Evolutionary conservation across 2,113 vertebrate species (phyloP), one percentile per base, ranked within the genome.

Genomic region (Syngnathus scovelli): DNA sequence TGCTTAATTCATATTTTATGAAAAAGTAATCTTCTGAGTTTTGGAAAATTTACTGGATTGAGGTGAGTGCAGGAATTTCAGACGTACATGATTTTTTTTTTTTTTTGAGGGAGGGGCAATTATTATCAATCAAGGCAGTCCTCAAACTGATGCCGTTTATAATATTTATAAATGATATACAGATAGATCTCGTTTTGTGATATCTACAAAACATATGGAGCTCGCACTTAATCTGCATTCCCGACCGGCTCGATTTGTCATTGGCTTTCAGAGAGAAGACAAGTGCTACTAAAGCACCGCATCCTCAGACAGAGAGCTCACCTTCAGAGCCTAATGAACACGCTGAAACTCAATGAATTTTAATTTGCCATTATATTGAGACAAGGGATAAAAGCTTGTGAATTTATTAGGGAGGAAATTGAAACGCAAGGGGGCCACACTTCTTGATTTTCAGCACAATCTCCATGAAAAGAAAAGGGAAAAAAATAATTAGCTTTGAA

Each of bases 281-380:
- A 72, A 80, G 85, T 67, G 66, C 69, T 66, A 81, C 73, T 76
- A 69, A 79, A 87, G 74, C 72, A 67, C 58, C 69, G 64, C 72
- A 76, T 77, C 75, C 84, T 78, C 80, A 80, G 61, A 64, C 74
- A 74, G 69, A 75, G 77, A 77, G 82, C 83, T 84, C 78, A 78
- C 78, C 83, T 87, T 82, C 78, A 84, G 78, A 87, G 74, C 64
- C 78, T 89, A 88, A 88, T 89, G 82, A 87, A 88, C 84, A 84
- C 54, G 76, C 83, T 78, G 83, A 79, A 87, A 89, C 88, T 85
- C 83, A 89, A 87, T 87, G 79, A 86, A 88, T 87, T 88, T 81
- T 90, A 88, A 90, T 90, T 87, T 90, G 79, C 80, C 68, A 67
- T 85, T 84, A 81, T 85, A 87, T 84, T 83, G 77, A 73, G 76